Evolutionary conservation across 2,113 vertebrate species (phyloP), one percentile per base, ranked within the genome.

Genomic region (Carettochelys insculpta): DNA sequence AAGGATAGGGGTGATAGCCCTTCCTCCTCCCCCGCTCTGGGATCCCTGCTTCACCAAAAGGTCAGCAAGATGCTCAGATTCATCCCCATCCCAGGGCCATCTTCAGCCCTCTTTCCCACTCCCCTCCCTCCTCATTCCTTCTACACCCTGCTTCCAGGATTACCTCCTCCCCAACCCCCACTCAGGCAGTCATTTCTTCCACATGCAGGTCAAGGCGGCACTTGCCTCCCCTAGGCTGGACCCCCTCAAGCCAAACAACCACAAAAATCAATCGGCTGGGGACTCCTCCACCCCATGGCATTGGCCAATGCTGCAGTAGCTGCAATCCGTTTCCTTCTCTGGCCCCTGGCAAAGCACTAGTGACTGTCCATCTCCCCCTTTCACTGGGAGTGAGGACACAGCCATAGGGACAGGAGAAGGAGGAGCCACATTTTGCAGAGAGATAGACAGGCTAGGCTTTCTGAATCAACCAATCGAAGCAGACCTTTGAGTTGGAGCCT

Each of bases 401-500:
- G 76, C 95, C 95, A 56, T 95, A 85, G 93, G 65, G 92, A 95
- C 95, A 96, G 94, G 95, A 88, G 95, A 95, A 94, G 90, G 93
- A 92, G 84, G 75, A n/a, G n/a, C n/a, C n/a, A n/a, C n/a, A n/a
- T n/a, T n/a, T n/a, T n/a, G n/a, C n/a, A n/a, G n/a, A n/a, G n/a
- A n/a, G n/a, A n/a, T n/a, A n/a, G n/a, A n/a, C n/a, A n/a, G n/a
- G 6, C n/a, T 94, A 90, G 1, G 34, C 61, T 92, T 81, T 1
- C 19, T 20, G 65, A 71, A 71, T n/a, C n/a, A n/a, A n/a, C 65
- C 38, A 71, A 41, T 38, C 20, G 4, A 41, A 71, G 9, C 25
- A 71, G n/a, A 80, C 52, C 16, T 17, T 25, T 68, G 27, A 53
- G 16, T 77, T 91, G 47, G 13, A 61, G 11, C 16, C 65, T 11